Evolutionary conservation across 2,888 invertebrate genomes (phyloP).

Genomic region (Volucella zonaria): DNA sequence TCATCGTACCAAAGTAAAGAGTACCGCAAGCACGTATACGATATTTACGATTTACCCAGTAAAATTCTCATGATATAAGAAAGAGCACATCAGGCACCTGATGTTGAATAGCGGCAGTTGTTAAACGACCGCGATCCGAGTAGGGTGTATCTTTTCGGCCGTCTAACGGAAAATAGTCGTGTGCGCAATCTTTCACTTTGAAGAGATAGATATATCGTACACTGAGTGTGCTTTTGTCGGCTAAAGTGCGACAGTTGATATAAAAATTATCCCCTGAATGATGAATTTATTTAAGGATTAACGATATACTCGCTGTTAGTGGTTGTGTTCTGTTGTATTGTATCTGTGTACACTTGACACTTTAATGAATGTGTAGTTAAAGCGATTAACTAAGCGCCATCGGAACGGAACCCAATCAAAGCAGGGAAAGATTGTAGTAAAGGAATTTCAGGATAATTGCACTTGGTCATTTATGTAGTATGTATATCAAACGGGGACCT

Average conservation of each 20-base stretch:
- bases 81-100: constrained; percentile 66
- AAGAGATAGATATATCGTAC: neutral
- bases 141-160: constrained; percentile 53
- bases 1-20: neutral
- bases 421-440: neutral
- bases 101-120: constrained; percentile 63
- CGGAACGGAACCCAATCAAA: constrained; percentile 48
- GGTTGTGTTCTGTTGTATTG: constrained; percentile 28
- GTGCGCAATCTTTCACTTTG: constrained; percentile 41
- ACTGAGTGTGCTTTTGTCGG: constrained; percentile 4
- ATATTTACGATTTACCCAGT: constrained; percentile 36
- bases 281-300: constrained; percentile 55
- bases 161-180: constrained; percentile 26
- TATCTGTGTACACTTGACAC: constrained; percentile 30
- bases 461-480: constrained; percentile 5
- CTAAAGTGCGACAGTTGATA: no score
- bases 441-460: constrained; percentile 55
- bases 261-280: constrained; percentile 45
- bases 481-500: neutral
- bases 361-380: constrained; percentile 48
- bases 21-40: constrained; percentile 14
- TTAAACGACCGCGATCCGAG: constrained; percentile 59
- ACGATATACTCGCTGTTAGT: constrained; percentile 38
- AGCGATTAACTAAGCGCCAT: constrained; percentile 57
- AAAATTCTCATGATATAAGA: constrained; percentile 31